Evolutionary conservation across 1,140 invertebrate genomes (phyloP), one percentile per base, ranked within the genome.

Genomic region (Ips nitidus): DNA sequence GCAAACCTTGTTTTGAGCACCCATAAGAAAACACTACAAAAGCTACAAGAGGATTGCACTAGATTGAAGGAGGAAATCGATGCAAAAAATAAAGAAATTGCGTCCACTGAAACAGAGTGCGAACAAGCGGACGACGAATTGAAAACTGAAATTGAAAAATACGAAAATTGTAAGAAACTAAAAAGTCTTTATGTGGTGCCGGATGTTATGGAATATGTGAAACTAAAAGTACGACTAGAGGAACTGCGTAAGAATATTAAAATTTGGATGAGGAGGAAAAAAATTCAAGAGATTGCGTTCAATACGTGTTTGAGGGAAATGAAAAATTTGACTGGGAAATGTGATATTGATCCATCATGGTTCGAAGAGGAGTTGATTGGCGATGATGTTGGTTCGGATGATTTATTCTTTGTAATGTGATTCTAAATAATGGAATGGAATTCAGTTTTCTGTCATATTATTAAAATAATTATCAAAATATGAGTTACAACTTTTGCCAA

Each of bases 161-260:
- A 74, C 41, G 62, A 76, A 61, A 47, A 71, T 63, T 71, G 52
- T 52, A 73, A 66, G 53, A 71, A 73, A 55, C 50, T 72, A 50
- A 73, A 68, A 52, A 55, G 60, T 2, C 56, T 52, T 36, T 74
- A 70, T 60, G 65, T 39, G 64, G 83, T 85, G 0, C 87, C 87
- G 0, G 81, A 83, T 69, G 75, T 86, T 4, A 77, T 85, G 75
- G 84, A 87, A 2, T 87, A 86, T 53, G 82, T 87, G 0, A 75
- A 77, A 53, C 77, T 84, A 0, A 84, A 86, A 70, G 79, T 78
- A 1, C 80, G 86, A 60, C 71, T 86, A 3, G 72, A 80, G 1
- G 82, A 84, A 60, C 75, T 85, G 50, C 80, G 81, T 50, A 82
- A 82, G 52, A 81, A 75, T 6, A 76, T 85, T 6, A 86, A 84